phyloP scores from a whole-genome alignment of 2,888 invertebrate species.

The Caenorhabditis sp. region DNA sequence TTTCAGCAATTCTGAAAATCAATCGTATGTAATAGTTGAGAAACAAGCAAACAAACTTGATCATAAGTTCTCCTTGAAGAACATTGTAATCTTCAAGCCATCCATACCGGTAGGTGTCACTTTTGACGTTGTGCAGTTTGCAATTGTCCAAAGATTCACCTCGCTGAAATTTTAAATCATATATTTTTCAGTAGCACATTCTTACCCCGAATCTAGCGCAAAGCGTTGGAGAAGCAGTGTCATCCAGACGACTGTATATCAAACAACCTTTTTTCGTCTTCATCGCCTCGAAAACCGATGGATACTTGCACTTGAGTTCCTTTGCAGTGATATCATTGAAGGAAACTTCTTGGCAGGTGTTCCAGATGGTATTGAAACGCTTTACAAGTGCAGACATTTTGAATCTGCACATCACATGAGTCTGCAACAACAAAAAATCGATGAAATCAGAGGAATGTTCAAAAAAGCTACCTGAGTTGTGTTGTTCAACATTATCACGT shows the following conservation, averaged over 20 bases:
- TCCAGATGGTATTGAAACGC: constrained; percentile 58
- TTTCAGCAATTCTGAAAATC: constrained; percentile 37
- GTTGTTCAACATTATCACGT: constrained; percentile 40
- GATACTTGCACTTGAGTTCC: constrained; percentile 28
- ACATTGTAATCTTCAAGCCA: constrained; percentile 79
- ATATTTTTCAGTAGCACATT: neutral
- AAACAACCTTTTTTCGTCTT: constrained; percentile 38
- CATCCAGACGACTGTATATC: constrained; percentile 41
- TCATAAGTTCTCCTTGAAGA: constrained; percentile 67
- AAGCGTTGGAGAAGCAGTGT: constrained; percentile 30
- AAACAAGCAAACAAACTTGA: constrained; percentile 47
- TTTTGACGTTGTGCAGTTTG: constrained; percentile 59
- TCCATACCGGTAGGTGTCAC: constrained; percentile 70
- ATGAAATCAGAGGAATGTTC: neutral
- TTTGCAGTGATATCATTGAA: constrained; percentile 33
- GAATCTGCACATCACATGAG: constrained; percentile 56
- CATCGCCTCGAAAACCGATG: constrained; percentile 38
- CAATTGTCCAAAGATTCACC: constrained; percentile 70
- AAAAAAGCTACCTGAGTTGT: constrained; percentile 19
- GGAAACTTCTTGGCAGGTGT: constrained; percentile 55
- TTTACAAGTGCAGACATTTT: constrained; percentile 55
- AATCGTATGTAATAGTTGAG: neutral
- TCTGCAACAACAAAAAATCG: constrained; percentile 19
- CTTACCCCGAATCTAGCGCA: constrained; percentile 56
- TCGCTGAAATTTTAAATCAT: constrained; percentile 39